These are phyloP conservation scores for Monomorium pharaonis DNA, from an alignment of 1,140 invertebrate species.

Conservation along the genomic window DNA sequence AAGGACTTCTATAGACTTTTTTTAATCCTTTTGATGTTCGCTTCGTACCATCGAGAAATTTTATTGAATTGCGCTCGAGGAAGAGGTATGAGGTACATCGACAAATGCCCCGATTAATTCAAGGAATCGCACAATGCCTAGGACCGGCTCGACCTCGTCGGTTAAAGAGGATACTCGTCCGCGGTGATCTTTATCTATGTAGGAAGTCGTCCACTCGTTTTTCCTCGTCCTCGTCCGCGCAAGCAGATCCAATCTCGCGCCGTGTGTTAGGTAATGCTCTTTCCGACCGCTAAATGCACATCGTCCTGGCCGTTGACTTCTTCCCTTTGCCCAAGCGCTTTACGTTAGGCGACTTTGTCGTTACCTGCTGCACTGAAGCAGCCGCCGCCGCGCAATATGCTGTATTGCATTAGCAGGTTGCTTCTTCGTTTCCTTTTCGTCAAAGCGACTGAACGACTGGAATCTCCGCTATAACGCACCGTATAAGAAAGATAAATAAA, in stretches of 20 bases:
- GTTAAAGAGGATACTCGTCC: slow-evolving; percentile 72
- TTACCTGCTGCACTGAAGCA: slow-evolving; percentile 15
- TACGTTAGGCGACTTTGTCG: slow-evolving; percentile 36
- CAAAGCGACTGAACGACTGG: slow-evolving; percentile 3
- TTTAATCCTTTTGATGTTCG: background rate
- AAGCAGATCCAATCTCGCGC: slow-evolving; percentile 68
- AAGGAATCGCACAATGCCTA: slow-evolving; percentile 68
- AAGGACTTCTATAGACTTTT: background rate
- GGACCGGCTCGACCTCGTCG: slow-evolving; percentile 68
- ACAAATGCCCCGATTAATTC: slow-evolving; percentile 70
- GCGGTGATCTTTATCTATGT: slow-evolving; percentile 74
- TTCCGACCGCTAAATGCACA: slow-evolving; percentile 67
- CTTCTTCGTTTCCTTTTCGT: slow-evolving; percentile 56
- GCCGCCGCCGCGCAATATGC: slow-evolving; percentile 42
- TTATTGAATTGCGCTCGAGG: background rate
- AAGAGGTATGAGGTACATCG: slow-evolving; percentile 62
- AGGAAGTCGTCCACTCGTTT: slow-evolving; percentile 72
- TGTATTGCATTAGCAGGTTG: slow-evolving; percentile 33
- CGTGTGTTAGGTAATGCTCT: slow-evolving; percentile 69
- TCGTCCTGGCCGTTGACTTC: slow-evolving; percentile 69
- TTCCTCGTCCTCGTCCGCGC: slow-evolving; percentile 63
- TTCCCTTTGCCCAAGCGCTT: slow-evolving; percentile 45
- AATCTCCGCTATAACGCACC: background rate
- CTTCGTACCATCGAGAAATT: slow-evolving; percentile 17
- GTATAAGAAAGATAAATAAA: background rate